These are phyloP conservation scores for Lepidocyrtoides sp. DNA, from an alignment of 2,888 invertebrate species.

Conservation along the genomic window DNA sequence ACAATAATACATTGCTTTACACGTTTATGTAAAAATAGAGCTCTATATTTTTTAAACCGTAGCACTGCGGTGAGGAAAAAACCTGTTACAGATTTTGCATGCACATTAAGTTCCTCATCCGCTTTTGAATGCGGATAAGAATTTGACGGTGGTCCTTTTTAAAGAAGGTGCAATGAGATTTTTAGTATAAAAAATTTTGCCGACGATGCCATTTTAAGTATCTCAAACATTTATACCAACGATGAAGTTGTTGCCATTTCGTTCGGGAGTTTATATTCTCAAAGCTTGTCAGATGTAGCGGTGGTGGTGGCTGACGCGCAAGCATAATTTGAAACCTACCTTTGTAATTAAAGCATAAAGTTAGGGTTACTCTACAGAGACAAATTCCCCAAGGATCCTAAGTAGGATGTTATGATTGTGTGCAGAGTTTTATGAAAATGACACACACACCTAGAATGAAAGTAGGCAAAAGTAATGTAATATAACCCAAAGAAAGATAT, in stretches of 20 bases:
- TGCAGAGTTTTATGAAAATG: not conserved
- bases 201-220: slow-evolving; percentile 30
- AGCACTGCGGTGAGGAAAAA: slow-evolving; percentile 45
- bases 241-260: too few relatives aligned
- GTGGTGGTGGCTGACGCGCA: not conserved
- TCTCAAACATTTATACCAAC: too few relatives aligned
- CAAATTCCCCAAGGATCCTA: not conserved
- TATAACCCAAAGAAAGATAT: not conserved
- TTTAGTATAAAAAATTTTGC: too few relatives aligned
- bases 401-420: too few relatives aligned
- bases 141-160: slow-evolving; percentile 59
- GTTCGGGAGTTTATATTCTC: too few relatives aligned
- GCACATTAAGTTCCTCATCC: slow-evolving; percentile 50
- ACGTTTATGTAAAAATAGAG: slow-evolving; percentile 55
- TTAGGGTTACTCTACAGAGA: not conserved
- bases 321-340: slow-evolving; percentile 42
- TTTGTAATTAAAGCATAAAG: slow-evolving; percentile 77
- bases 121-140: slow-evolving; percentile 45
- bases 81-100: slow-evolving; percentile 65
- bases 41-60: slow-evolving; percentile 30
- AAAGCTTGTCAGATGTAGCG: slow-evolving; percentile 15
- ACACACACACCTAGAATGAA: too few relatives aligned
- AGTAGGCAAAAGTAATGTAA: not conserved
- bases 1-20: slow-evolving; percentile 51
- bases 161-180: not conserved